A percentile compares a stretch with the other conserved stretches of the same genome.
Evolutionary conservation across 2,797 vertebrate species (phyloP).

Genomic region (Sebastiscus tertius): DNA sequence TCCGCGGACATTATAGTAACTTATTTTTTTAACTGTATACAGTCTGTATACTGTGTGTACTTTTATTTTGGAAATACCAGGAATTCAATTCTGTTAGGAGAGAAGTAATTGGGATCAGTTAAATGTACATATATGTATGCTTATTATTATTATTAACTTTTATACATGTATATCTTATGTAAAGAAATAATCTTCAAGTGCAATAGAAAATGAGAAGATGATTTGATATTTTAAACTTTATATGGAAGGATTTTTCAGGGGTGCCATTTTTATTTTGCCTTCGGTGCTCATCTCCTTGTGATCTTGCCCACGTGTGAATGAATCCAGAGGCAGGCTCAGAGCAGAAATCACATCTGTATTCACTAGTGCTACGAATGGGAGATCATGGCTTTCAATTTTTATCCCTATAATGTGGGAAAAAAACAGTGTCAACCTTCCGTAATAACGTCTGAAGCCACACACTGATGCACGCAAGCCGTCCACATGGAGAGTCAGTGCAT

Average conservation of each 20-base stretch:
- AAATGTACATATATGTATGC: constrained; percentile 79
- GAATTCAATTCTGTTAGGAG: constrained; percentile 71
- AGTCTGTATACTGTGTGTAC: constrained; percentile 76
- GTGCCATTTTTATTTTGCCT: constrained; percentile 68
- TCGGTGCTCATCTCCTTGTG: constrained; percentile 61
- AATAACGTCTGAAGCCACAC: constrained; percentile 33
- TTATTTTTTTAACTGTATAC: constrained; percentile 84
- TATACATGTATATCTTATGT: constrained; percentile 84
- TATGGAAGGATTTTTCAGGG: constrained; percentile 77
- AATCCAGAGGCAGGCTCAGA: constrained; percentile 49
- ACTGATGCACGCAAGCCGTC: constrained; percentile 24
- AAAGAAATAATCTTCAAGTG: constrained; percentile 86
- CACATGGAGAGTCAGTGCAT: constrained; percentile 30
- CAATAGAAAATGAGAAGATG: constrained; percentile 85
- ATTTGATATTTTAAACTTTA: constrained; percentile 75
- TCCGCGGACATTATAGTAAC: constrained; percentile 78
- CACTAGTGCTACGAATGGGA: constrained; percentile 26
- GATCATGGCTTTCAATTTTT: constrained; percentile 25
- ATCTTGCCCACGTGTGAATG: constrained; percentile 52
- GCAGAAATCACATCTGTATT: constrained; percentile 50
- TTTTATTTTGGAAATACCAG: constrained; percentile 67
- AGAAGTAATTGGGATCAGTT: constrained; percentile 75
- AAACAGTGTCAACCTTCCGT: constrained; percentile 36
- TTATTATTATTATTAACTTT: constrained; percentile 78
- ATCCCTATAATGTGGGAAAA: constrained; percentile 3